Evolutionary conservation across 2,113 vertebrate species (phyloP).

Genomic region (Mustela nigripes): DNA sequence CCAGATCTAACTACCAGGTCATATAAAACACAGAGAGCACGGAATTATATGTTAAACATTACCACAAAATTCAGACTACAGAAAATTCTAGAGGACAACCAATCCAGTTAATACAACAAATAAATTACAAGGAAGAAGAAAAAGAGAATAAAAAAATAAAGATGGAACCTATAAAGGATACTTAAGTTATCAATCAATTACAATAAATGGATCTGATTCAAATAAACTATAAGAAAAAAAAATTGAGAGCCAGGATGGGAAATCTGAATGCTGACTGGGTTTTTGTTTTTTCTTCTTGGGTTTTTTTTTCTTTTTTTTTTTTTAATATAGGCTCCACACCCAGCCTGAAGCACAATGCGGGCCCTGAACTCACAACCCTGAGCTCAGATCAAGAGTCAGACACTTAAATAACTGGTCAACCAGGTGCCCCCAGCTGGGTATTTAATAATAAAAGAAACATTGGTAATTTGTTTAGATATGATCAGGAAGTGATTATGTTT

Average conservation of each 20-base stretch:
- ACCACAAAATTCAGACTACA: neutral
- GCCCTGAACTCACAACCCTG: neutral
- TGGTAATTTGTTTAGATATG: neutral
- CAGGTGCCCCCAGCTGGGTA: neutral
- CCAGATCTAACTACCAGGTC: neutral
- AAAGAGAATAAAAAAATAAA: neutral
- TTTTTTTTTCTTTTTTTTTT: too few relatives aligned
- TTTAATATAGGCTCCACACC: neutral
- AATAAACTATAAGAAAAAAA: slow-evolving; percentile 40
- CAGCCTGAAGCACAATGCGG: neutral
- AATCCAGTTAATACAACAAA: slow-evolving; percentile 10
- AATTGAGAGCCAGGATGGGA: neutral
- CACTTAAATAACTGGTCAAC: neutral
- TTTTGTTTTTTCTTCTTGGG: neutral
- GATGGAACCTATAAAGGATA: neutral
- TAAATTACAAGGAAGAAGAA: neutral
- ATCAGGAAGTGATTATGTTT: slow-evolving; percentile 19
- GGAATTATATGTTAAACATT: neutral
- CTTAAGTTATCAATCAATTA: slow-evolving; percentile 38
- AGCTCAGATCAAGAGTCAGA: neutral
- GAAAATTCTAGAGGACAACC: neutral
- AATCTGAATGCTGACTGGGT: neutral
- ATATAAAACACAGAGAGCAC: neutral
- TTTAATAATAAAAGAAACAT: slow-evolving; percentile 25
- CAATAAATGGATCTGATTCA: neutral